Base-by-base conservation (phyloP, 2,113 vertebrate species). In the Takifugu flavidus region DNA sequence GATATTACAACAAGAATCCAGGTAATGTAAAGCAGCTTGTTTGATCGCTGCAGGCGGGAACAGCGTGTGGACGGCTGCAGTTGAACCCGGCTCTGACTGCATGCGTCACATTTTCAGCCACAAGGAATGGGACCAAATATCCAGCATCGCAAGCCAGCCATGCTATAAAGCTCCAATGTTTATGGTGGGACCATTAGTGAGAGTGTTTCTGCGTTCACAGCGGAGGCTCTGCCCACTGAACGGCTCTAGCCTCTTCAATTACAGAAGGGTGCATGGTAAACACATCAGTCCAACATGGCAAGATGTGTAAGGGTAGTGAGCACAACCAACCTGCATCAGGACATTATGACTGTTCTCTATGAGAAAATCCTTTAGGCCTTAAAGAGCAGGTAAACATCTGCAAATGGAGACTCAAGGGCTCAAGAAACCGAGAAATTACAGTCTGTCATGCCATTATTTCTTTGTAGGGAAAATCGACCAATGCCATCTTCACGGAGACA, bases 51-150 rank as follows among this genome's bases (percentile, higher is more conserved):
- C 58, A 62, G 67, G 70, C 59, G 34, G 65, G 59, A 45, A 4
- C 7, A 6, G 53, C 42, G 13, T 65, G 58, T 29, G 61, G 61
- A 71, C 31, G 44, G 31, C 45, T 64, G 52, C 55, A 59, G 53
- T 13, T 34, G 62, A 67, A 65, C 78, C 81, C 72, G 20, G 20
- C 20, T 1, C 20, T 20, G 20, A 20, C 20, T 20, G 20, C 65
- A 46, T 20, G 83, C 57, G 61, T 78, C 76, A 80, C 59, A 72
- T 64, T 50, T 26, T 46, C 27, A 13, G 65, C 74, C 80, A 65
- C 82, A 80, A 71, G 66, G 55, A 84, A 60, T 49, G 46, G 59
- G 49, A 75, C 66, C 69, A 76, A 81, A 85, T 80, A 82, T 69
- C 70, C 57, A 72, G 42, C 53, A 62, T 56, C 54, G 45, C 57